Conservation (phyloP, 1,140 invertebrate genomes). For the Apis florea region DNA sequence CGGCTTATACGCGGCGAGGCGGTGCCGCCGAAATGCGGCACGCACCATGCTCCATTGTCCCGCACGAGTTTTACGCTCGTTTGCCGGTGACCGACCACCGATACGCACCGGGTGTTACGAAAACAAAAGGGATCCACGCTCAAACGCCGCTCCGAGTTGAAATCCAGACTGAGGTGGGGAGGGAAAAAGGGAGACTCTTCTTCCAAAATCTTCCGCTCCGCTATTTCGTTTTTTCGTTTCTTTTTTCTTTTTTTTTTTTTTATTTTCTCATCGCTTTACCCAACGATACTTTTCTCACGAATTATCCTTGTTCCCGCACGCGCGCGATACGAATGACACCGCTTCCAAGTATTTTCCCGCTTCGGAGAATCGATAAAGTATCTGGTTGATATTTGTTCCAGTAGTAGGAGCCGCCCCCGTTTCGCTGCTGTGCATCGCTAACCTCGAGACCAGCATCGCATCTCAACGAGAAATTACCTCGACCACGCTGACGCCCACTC, state of each 20-base stretch:
- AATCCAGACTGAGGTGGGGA: not conserved
- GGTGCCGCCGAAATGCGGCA: slow-evolving; percentile 54
- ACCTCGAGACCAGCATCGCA: slow-evolving; percentile 6
- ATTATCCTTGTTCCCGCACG: no score
- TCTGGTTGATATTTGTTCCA: not conserved
- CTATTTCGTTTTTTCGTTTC: not conserved
- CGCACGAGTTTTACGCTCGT: slow-evolving; percentile 67
- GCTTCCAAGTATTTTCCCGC: no score
- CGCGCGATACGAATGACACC: not conserved
- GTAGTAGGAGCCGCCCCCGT: not conserved
- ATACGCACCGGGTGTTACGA: slow-evolving; percentile 58
- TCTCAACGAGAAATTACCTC: slow-evolving; percentile 17
- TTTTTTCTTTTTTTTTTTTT: not conserved
- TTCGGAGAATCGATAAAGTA: not conserved
- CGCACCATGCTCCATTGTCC: slow-evolving; percentile 54
- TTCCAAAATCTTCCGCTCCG: not conserved
- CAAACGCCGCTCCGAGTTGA: not conserved
- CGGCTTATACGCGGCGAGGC: slow-evolving; percentile 25
- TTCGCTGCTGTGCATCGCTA: slow-evolving; percentile 9
- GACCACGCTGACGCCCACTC: not conserved
- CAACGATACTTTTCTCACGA: no score
- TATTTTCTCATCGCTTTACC: no score
- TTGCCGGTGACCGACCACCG: slow-evolving; percentile 61
- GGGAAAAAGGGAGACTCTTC: not conserved
- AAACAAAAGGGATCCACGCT: slow-evolving; percentile 38